A percentile compares a stretch with the other conserved stretches of the same genome.
phyloP scores from a whole-genome alignment of 2,113 vertebrate species.

The Platanista minor region DNA sequence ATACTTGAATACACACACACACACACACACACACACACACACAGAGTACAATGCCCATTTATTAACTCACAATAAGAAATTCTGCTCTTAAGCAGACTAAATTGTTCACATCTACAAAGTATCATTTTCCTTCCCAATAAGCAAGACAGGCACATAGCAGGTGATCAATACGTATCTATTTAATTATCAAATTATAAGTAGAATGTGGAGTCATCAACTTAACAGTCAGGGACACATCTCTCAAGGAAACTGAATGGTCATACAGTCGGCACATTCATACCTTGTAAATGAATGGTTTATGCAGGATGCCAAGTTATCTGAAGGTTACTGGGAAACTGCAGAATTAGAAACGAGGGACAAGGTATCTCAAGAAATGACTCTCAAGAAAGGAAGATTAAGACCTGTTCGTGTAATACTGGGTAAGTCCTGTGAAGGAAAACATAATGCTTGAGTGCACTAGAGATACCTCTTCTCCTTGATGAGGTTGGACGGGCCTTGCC shows the following conservation, averaged over 20 bases:
- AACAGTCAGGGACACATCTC: not conserved
- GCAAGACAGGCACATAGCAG: not conserved
- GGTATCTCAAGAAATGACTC: not conserved
- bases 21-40: not conserved
- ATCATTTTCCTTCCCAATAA: not conserved
- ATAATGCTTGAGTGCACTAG: not conserved
- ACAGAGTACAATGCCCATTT: not conserved
- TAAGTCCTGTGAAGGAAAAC: not conserved
- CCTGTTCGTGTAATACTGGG: not conserved
- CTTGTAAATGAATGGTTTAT: not conserved
- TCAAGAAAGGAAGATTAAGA: not conserved
- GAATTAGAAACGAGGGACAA: not conserved
- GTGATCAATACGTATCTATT: not conserved
- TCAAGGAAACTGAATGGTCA: not conserved
- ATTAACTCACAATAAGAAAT: not conserved
- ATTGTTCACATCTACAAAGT: not conserved
- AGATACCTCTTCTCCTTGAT: not conserved
- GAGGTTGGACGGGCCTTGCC: not conserved
- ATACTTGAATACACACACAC: not conserved
- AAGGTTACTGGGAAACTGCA: not conserved
- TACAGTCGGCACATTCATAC: not conserved
- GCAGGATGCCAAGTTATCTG: not conserved
- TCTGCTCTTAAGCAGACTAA: not conserved
- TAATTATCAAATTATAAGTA: slow-evolving; percentile 7
- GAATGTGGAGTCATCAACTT: not conserved